Evolutionary conservation across 2,113 vertebrate species (phyloP), one percentile per base, ranked within the genome.

Genomic region (Engystomops pustulosus): DNA sequence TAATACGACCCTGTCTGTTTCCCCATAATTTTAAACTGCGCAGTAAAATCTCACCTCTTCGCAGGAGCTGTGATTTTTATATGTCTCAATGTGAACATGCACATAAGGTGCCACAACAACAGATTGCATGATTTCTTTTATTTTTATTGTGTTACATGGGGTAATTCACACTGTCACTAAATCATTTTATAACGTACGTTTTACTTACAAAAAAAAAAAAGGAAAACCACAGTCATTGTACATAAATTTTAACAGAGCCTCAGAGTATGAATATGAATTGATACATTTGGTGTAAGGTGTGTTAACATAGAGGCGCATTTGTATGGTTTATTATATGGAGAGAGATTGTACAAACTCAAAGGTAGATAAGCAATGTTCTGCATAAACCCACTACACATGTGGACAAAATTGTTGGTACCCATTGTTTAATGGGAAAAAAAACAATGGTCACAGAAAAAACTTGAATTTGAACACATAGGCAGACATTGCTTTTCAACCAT

Each of bases 21-120:
- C 30, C 47, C 10, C 32, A 36, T 76, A 11, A 76, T 34, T 34
- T 51, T 51, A 49, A 75, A 71, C 44, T 53, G 45, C 47, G 47
- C n/a, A n/a, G 44, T 47, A 74, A 74, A 27, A 30, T 75, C 72
- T 75, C 72, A 75, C 72, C 72, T 75, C 72, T 53, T 15, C 23
- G 8, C 25, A 11, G 12, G 17, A 76, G 49, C 30, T 55, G 72
- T 76, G 72, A 75, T 53, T 51, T n/a, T 53, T 75, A 32, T 53
- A 53, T n/a, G 45, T 75, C 12, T 75, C 72, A 34, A 53, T 76
- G 47, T 76, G 72, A 76, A 76, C 30, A 23, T 38, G 74, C 49
- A 77, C n/a, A 58, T 76, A 23, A 77, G 49, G 30, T 77, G 49
- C 58, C 74, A 77, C 74, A 34, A n/a, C 18, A 55, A 58, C 74